Percentiles rank a stretch among this genome's conserved stretches.
Conservation (phyloP, 2,797 vertebrate species). For the Anomalospiza imberbis region DNA sequence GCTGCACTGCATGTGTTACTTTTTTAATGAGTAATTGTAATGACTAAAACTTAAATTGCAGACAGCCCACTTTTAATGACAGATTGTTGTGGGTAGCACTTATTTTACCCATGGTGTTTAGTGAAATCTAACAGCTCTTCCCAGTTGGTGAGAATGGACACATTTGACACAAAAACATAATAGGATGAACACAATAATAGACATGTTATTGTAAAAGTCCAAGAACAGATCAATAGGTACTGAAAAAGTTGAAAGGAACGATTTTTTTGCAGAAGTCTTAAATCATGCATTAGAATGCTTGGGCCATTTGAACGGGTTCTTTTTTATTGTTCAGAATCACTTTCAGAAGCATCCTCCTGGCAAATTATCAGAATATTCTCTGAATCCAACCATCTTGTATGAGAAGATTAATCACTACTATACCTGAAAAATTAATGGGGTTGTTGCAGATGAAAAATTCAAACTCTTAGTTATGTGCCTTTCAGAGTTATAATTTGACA, state of each 20-base stretch:
- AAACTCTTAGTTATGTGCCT: constrained; percentile 85
- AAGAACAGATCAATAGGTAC: background rate
- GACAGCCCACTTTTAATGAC: background rate
- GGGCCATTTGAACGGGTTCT: background rate
- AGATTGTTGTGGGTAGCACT: constrained; percentile 25
- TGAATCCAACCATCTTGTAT: background rate
- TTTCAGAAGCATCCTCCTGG: background rate
- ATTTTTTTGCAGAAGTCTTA: background rate
- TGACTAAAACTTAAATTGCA: background rate
- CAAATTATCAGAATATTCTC: background rate
- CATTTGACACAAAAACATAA: background rate
- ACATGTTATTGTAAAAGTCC: background rate
- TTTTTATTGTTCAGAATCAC: background rate
- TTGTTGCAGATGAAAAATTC: constrained; percentile 96
- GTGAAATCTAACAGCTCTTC: background rate
- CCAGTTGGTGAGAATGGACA: background rate
- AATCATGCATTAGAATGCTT: background rate
- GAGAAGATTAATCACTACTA: background rate
- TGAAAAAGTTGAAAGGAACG: background rate
- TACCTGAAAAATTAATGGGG: constrained; percentile 97
- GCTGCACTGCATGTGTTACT: background rate
- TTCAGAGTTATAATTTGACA: constrained; percentile 91
- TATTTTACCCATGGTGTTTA: background rate
- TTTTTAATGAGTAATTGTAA: background rate
- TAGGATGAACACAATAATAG: background rate